phyloP scores from a whole-genome alignment of 2,888 invertebrate genomes.

The Drosophila nigricruria region DNA sequence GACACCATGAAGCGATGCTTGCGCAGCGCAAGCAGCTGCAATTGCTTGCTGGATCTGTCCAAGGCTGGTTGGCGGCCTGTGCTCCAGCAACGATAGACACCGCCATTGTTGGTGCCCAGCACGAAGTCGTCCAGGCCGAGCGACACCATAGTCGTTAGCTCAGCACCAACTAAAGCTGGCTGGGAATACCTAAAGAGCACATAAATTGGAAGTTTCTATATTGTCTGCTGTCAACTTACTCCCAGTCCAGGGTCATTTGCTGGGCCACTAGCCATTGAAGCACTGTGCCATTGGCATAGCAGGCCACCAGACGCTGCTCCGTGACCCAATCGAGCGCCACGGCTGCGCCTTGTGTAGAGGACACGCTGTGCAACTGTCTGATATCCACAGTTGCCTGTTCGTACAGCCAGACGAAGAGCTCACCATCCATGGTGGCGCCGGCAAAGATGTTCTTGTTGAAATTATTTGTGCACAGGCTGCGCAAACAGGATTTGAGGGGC shows the following conservation, averaged over 20 bases:
- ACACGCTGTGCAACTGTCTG: constrained; percentile 74
- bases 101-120: constrained; percentile 83
- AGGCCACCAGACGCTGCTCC: constrained; percentile 77
- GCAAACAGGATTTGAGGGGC: constrained; percentile 82
- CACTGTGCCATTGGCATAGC: constrained; percentile 82
- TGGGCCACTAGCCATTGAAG: constrained; percentile 78
- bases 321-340: constrained; percentile 83
- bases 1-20: constrained; percentile 83
- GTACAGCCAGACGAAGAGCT: constrained; percentile 83
- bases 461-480: constrained; percentile 80
- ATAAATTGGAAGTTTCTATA: neutral
- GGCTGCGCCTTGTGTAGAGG: constrained; percentile 77
- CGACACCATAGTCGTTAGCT: constrained; percentile 75
- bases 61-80: constrained; percentile 44
- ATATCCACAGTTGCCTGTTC: constrained; percentile 67
- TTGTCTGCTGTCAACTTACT: constrained; percentile 56
- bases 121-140: constrained; percentile 78
- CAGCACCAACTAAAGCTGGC: constrained; percentile 46
- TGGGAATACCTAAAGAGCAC: constrained; percentile 43
- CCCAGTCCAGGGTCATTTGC: constrained; percentile 72
- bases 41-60: constrained; percentile 54
- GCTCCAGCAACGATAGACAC: constrained; percentile 79
- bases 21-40: constrained; percentile 72
- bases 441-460: constrained; percentile 83
- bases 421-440: constrained; percentile 84